Base-by-base conservation (phyloP, 2,797 vertebrate species). In the Halcyon smyrnensis region DNA sequence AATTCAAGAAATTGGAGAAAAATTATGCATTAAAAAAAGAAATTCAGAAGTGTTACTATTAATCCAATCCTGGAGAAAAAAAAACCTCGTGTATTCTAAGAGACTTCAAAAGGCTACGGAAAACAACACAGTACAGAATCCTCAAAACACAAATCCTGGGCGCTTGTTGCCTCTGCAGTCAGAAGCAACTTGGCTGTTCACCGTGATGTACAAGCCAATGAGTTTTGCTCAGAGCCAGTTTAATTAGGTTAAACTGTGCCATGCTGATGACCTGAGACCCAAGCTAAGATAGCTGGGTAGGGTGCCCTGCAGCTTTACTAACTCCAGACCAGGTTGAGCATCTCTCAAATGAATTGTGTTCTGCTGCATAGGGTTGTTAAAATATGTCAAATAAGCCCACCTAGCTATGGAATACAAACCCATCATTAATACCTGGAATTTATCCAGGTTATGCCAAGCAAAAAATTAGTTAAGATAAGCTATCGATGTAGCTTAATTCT, bases 161-260 rank as follows among this genome's bases (percentile, higher is more conserved):
- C 0, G 1, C 41, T 36, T 11, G 0, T 36, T 30, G 11, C 19
- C 28, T 34, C 48, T 6, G 3, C 0, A 2, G 12, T 21, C 62
- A 28, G 50, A 50, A 80, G 37, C 18, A 19, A 25, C 30, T 6
- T 11, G 2, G 27, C 45, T 18, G 18, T 34, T 8, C 25, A 4
- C 16, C 16, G 18, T 5, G 50, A 9, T 1, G 43, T 6, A 41
- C 50, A 30, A 9, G 50, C 23, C 19, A 18, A 84, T 2, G 34
- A 89, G 32, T 8, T 51, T 20, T 30, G n/a, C 45, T 53, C 30
- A n/a, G 51, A 89, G 43, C 8, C 43, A 41, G 15, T 12, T 59
- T 46, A 37, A 28, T n/a, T 20, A 64, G 21, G 6, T 18, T 25
- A 13, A 10, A 25, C 37, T 13, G 36, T 14, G 34, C 30, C 37